Evolutionary conservation across 2,888 invertebrate genomes (phyloP).

Genomic region (Trilocha varians): DNA sequence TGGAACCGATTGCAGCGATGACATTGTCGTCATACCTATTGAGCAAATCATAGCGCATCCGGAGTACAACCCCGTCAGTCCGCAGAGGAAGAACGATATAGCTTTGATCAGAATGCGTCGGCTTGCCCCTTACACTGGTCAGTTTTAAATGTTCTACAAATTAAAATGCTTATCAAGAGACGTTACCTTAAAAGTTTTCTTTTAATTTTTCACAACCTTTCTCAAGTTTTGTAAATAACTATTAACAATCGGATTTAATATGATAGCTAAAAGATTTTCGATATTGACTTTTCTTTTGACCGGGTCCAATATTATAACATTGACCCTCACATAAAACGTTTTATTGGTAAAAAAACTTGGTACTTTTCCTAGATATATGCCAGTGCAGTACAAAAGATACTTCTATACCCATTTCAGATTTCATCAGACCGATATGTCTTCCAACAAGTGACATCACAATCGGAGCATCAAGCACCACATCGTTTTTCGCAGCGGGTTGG

Average conservation of each 20-base stretch:
- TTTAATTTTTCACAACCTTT: background rate
- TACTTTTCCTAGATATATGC: no score
- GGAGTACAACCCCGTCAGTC: constrained; percentile 31
- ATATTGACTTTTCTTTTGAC: no score
- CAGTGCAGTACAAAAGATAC: background rate
- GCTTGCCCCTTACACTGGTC: constrained; percentile 51
- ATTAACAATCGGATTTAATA: no score
- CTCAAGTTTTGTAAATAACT: no score
- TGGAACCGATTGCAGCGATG: constrained; percentile 49
- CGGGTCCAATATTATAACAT: no score
- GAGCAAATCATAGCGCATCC: constrained; percentile 49
- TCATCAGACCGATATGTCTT: constrained; percentile 22
- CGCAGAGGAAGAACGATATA: constrained; percentile 42
- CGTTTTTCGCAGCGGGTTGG: constrained; percentile 54
- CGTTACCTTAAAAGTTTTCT: background rate
- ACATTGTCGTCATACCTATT: constrained; percentile 41
- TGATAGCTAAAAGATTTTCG: no score
- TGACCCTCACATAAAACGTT: no score
- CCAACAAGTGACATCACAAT: constrained; percentile 5
- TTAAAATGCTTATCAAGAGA: no score
- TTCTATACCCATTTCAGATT: constrained; percentile 18
- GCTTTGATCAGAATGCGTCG: constrained; percentile 52
- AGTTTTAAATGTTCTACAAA: no score
- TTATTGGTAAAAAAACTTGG: no score
- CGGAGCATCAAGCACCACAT: constrained; percentile 4